Conservation (phyloP, 2,113 vertebrate genomes). For the Caretta caretta region DNA sequence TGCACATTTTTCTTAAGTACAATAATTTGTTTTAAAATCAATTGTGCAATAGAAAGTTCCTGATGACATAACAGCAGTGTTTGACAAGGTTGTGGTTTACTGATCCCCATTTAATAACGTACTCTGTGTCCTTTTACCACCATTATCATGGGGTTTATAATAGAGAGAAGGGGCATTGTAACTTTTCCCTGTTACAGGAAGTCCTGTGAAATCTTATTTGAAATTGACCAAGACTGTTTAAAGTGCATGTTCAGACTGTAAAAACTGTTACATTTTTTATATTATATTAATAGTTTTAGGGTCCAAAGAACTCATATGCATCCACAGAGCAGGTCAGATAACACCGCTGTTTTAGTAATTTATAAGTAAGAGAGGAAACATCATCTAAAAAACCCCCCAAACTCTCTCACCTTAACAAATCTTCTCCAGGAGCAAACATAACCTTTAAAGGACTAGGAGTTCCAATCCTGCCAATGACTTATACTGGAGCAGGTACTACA, state of each 20-base stretch:
- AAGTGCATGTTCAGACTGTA: neutral
- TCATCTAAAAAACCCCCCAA: neutral
- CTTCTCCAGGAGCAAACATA: neutral
- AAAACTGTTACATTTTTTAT: neutral
- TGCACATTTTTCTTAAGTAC: slow-evolving; percentile 38
- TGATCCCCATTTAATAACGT: slow-evolving; percentile 38
- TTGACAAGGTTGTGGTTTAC: slow-evolving; percentile 32
- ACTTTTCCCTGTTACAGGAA: neutral
- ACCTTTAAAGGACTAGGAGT: neutral
- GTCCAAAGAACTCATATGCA: neutral
- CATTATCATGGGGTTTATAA: neutral
- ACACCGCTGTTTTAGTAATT: neutral
- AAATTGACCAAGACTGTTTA: neutral
- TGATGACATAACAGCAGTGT: neutral
- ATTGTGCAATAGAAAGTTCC: slow-evolving; percentile 31
- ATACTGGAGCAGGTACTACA: neutral
- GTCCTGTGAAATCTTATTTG: neutral
- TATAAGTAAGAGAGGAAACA: neutral
- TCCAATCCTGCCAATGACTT: neutral
- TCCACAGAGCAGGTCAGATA: neutral
- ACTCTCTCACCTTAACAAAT: neutral
- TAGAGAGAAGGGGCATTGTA: neutral
- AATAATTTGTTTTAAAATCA: slow-evolving; percentile 27
- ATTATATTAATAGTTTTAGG: neutral
- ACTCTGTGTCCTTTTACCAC: neutral